A percentile compares a stretch with the other conserved stretches of the same genome.
Conservation (phyloP, 2,888 invertebrate genomes). For the Camponotus fellah region DNA sequence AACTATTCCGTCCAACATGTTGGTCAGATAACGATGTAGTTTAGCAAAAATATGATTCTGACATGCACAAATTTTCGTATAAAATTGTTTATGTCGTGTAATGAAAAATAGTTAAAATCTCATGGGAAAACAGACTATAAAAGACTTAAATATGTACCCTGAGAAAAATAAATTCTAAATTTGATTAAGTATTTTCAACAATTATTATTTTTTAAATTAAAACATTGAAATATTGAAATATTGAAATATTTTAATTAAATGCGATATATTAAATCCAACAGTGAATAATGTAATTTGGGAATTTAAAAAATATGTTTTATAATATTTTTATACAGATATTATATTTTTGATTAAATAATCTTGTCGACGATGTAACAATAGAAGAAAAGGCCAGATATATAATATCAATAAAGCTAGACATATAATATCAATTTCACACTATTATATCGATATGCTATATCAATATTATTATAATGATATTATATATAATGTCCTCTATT, state of each 20-base stretch:
- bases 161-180: no score
- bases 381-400: neutral
- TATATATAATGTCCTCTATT: constrained; percentile 6
- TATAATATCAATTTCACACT: no score
- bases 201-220: no score
- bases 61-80: constrained; percentile 1
- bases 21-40: constrained; percentile 7
- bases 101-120: neutral
- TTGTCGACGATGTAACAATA: neutral
- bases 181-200: no score
- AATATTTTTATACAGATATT: no score
- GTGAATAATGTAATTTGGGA: neutral
- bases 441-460: no score
- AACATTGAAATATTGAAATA: no score
- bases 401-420: neutral
- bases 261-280: no score
- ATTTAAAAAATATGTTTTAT: neutral
- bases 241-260: no score
- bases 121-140: neutral
- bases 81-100: neutral
- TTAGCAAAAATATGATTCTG: constrained; percentile 32
- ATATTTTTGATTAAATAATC: neutral
- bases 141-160: neutral
- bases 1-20: constrained; percentile 17
- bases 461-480: no score